A percentile compares a stretch with the other conserved stretches of the same genome.
Conservation (phyloP, 2,888 invertebrate species). For the Tortrix viridana region DNA sequence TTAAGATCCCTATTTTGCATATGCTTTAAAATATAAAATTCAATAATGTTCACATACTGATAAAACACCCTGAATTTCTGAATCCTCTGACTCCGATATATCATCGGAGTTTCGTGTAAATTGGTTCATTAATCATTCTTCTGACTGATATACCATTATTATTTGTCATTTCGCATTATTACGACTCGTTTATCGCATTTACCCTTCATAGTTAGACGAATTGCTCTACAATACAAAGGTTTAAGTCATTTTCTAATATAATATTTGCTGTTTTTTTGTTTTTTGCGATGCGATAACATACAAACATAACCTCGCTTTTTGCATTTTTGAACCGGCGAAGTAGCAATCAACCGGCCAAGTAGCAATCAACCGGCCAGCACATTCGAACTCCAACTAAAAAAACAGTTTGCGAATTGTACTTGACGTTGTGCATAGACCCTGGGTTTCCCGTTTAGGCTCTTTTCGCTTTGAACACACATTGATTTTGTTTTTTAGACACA, state of each 20-base stretch:
- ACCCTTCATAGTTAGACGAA: too few species aligned
- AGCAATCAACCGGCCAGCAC: neutral
- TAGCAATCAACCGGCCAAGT: conserved; percentile 14
- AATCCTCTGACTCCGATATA: neutral
- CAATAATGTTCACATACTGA: too few species aligned
- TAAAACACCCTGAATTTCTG: neutral
- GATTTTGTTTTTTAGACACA: neutral
- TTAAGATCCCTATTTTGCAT: too few species aligned
- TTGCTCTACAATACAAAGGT: too few species aligned
- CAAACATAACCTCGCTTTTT: neutral
- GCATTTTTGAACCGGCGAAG: neutral
- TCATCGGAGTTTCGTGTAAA: neutral
- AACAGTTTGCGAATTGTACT: conserved; percentile 14
- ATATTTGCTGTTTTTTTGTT: too few species aligned
- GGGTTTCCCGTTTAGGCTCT: neutral
- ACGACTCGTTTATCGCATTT: neutral
- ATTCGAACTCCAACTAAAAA: conserved; percentile 5
- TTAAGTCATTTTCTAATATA: too few species aligned
- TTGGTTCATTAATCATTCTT: neutral
- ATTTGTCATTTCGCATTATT: neutral
- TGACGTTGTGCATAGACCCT: neutral
- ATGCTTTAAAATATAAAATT: too few species aligned
- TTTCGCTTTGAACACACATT: conserved; percentile 12
- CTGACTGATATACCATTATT: neutral
- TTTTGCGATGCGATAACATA: too few species aligned